A percentile compares a stretch with the other conserved stretches of the same genome.
These are phyloP conservation scores for Microtus ochrogaster DNA, from an alignment of 2,113 vertebrate genomes.

Conservation along the genomic window DNA sequence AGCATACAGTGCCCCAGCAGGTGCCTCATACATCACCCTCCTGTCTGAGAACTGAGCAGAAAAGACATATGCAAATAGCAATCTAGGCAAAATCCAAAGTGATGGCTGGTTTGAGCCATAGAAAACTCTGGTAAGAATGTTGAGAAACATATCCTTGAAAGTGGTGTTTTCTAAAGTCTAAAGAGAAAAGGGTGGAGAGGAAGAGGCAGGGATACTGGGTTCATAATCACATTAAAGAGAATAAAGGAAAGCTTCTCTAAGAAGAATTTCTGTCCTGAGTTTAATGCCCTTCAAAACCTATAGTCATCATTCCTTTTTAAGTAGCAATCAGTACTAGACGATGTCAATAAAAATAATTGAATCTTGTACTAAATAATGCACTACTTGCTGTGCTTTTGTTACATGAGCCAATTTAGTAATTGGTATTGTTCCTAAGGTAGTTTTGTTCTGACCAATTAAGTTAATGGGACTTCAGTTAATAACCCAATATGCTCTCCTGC, in stretches of 20 bases:
- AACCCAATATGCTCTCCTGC: conserved; percentile 70
- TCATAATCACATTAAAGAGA: conserved; percentile 70
- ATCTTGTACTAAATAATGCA: conserved; percentile 76
- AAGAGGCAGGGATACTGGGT: not conserved
- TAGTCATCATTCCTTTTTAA: conserved; percentile 77
- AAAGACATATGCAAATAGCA: not conserved
- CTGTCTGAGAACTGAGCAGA: conserved; percentile 6
- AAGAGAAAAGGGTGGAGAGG: conserved; percentile 32
- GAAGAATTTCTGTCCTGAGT: conserved; percentile 66
- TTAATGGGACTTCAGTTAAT: conserved; percentile 80
- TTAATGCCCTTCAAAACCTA: conserved; percentile 67
- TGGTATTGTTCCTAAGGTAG: conserved; percentile 78
- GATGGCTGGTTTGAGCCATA: conserved; percentile 42
- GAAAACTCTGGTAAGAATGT: conserved; percentile 49
- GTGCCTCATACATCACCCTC: not conserved
- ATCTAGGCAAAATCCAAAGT: conserved; percentile 28
- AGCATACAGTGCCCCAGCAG: not conserved
- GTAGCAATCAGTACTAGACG: conserved; percentile 70
- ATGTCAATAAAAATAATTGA: conserved; percentile 80
- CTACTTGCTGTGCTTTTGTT: conserved; percentile 77
- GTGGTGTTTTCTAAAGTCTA: conserved; percentile 49
- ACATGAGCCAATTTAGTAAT: conserved; percentile 67
- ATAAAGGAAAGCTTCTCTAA: conserved; percentile 68
- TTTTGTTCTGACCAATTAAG: conserved; percentile 81
- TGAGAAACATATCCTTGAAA: conserved; percentile 62